These are phyloP conservation scores for Mormyrus lacerda DNA, from an alignment of 2,113 vertebrate species.

Conservation along the genomic window DNA sequence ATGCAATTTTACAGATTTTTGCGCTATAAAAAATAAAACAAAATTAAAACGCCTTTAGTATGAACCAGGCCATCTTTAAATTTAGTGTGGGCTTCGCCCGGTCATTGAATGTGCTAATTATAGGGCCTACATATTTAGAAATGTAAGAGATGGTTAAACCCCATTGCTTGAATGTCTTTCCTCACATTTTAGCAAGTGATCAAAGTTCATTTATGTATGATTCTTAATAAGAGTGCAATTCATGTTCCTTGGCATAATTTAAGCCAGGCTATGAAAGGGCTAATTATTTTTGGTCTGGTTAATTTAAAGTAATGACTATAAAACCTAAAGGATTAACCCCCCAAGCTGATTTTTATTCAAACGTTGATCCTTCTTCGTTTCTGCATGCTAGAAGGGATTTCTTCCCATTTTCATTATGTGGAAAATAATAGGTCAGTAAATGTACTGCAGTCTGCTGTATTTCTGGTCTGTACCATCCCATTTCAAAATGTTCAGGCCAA, in stretches of 20 bases:
- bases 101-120: neutral
- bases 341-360: neutral
- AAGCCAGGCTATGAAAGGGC: neutral
- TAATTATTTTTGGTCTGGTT: neutral
- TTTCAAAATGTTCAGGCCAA: neutral
- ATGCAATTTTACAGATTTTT: neutral
- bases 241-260: neutral
- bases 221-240: neutral
- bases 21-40: neutral
- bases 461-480: neutral
- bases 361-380: slow-evolving; percentile 18
- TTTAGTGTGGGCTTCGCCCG: neutral
- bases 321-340: neutral
- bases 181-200: neutral
- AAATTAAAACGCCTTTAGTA: neutral
- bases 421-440: neutral
- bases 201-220: neutral
- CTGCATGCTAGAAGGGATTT: slow-evolving; percentile 13
- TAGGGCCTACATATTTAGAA: neutral
- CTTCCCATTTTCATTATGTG: neutral
- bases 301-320: neutral
- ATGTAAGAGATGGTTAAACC: neutral
- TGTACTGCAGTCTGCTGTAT: neutral
- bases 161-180: neutral
- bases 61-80: neutral